These are phyloP conservation scores for Pitangus sulphuratus DNA, from an alignment of 2,797 vertebrate genomes.

Conservation along the genomic window DNA sequence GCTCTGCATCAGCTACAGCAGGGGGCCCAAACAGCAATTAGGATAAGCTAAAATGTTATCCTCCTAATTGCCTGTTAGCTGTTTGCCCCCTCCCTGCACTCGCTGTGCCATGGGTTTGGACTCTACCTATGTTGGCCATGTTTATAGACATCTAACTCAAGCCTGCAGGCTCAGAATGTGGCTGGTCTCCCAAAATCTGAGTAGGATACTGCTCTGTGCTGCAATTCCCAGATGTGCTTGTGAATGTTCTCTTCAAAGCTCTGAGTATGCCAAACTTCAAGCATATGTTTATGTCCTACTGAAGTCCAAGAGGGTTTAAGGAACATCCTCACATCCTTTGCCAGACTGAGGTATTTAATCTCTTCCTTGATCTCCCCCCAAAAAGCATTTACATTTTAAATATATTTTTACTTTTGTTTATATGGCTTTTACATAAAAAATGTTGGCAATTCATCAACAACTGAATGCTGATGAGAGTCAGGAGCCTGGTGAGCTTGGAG, in stretches of 20 bases:
- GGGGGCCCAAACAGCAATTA: neutral
- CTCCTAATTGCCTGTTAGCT: neutral
- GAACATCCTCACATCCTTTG: conserved; percentile 38
- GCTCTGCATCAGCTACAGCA: neutral
- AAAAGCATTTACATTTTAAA: conserved; percentile 52
- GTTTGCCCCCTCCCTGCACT: neutral
- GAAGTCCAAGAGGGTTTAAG: neutral
- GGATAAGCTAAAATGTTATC: neutral
- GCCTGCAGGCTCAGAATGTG: neutral
- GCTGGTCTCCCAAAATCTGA: neutral
- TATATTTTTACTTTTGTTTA: conserved; percentile 31
- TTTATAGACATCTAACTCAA: neutral
- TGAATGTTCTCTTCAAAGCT: conserved; percentile 3
- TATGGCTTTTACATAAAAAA: conserved; percentile 42
- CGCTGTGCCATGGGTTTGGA: neutral
- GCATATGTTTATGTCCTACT: neutral
- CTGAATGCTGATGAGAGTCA: neutral
- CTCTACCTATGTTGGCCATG: neutral
- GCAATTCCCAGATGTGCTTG: neutral
- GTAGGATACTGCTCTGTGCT: neutral
- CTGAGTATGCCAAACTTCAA: neutral
- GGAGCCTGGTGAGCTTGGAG: neutral
- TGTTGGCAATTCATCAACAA: conserved; percentile 43
- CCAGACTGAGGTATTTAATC: conserved; percentile 37
- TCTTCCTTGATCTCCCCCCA: conserved; percentile 7